Evolutionary conservation across 2,113 vertebrate genomes (phyloP), one percentile per base, ranked within the genome.

Genomic region (Pelodiscus sinensis): DNA sequence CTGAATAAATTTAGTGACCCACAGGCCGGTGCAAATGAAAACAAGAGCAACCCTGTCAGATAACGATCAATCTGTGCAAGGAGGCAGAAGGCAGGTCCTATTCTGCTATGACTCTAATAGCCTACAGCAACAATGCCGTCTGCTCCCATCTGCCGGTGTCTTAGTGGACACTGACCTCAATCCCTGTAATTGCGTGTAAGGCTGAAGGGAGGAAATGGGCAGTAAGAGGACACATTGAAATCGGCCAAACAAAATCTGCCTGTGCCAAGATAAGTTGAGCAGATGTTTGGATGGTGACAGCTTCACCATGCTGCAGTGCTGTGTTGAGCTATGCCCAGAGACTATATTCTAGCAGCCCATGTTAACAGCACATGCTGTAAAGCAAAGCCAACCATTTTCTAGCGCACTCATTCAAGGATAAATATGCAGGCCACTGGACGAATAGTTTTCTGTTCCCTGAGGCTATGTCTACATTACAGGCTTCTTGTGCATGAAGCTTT

Each of bases 61-160:
- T 90, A 89, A 95, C 57, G 19, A 55, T 56, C 68, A 25, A 18
- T 35, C 44, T n/a, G 55, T 22, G 16, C 51, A 54, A 6, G 77
- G 57, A 44, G 93, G 92, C 89, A 94, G 90, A 51, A 94, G 80
- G 82, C 84, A 85, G 86, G 44, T 21, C 38, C 80, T 60, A 11
- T 58, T 50, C 38, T 27, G 38, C 35, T 68, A 68, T n/a, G 15
- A 68, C 29, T 18, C 56, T 29, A 60, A 82, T 44, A 82, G 56
- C 15, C 0, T 0, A 60, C 8, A 84, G 60, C 52, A 75, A 80
- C 79, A 16, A 44, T 0, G 9, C 84, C 56, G 90, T 60, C 58
- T 35, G 50, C 29, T 84, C 29, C 94, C 95, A 94, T 94, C 96
- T 95, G 95, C 92, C 73, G 3, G 81, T 35, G 1, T 79, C 60